Evolutionary conservation across 2,888 invertebrate genomes (phyloP).

Genomic region (Tanytarsus gracilentus): DNA sequence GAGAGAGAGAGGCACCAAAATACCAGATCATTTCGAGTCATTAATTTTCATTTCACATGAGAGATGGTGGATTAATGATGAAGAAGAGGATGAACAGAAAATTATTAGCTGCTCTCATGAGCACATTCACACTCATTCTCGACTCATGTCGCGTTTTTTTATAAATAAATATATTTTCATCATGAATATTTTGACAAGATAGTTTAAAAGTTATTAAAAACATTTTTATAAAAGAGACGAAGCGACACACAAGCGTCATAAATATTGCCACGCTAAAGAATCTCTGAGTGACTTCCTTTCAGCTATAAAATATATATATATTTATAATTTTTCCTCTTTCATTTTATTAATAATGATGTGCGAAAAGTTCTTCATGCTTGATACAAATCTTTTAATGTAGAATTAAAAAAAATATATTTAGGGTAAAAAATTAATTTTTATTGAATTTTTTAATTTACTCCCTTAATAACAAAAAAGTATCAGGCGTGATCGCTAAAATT

Average conservation of each 20-base stretch:
- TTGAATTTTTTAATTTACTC: no score
- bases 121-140: not conserved
- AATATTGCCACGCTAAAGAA: no score
- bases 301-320: no score
- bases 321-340: no score
- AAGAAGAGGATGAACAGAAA: not conserved
- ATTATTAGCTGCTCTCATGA: not conserved
- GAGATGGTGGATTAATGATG: not conserved
- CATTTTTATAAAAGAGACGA: not conserved
- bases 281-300: no score
- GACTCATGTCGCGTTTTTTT: not conserved
- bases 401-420: no score
- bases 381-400: no score
- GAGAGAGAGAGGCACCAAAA: slow-evolving; percentile 6
- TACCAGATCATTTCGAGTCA: slow-evolving; percentile 20
- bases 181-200: slow-evolving; percentile 17
- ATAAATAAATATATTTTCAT: not conserved
- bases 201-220: slow-evolving; percentile 19
- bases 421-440: no score
- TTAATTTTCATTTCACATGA: slow-evolving; percentile 18
- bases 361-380: no score
- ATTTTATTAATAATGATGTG: no score
- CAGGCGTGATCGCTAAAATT: no score
- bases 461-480: no score
- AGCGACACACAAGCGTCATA: slow-evolving; percentile 4